Conservation (phyloP, 2,113 vertebrate genomes). For the Siniperca chuatsi region DNA sequence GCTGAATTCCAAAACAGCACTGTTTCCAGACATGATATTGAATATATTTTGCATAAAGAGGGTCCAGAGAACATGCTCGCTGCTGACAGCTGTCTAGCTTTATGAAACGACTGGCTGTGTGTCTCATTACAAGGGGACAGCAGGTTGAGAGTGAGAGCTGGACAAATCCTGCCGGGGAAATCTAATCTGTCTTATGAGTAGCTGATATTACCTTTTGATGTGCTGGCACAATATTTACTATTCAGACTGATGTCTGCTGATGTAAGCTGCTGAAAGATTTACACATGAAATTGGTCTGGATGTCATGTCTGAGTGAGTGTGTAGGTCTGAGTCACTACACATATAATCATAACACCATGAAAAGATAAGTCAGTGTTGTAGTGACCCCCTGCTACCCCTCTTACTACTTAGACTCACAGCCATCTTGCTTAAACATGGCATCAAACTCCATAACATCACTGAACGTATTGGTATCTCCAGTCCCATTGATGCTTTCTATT, state of each 20-base stretch:
- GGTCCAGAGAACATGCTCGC: conserved; percentile 60
- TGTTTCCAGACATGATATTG: conserved; percentile 74
- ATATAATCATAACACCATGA: conserved; percentile 22
- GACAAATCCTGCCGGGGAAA: conserved; percentile 53
- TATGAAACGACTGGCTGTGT: conserved; percentile 54
- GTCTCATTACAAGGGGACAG: conserved; percentile 45
- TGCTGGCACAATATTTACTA: conserved; percentile 63
- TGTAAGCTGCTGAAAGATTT: conserved; percentile 72
- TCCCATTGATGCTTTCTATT: conserved; percentile 51
- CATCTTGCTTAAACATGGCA: conserved; percentile 31
- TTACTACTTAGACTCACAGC: background rate
- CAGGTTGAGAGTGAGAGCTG: conserved; percentile 37
- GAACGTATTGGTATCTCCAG: conserved; percentile 1
- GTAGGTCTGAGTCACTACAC: conserved; percentile 30
- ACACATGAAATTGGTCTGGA: conserved; percentile 52
- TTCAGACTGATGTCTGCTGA: conserved; percentile 68
- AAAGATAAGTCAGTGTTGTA: conserved; percentile 18
- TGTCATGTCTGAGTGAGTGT: conserved; percentile 36
- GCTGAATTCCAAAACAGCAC: conserved; percentile 71
- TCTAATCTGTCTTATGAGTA: conserved; percentile 68
- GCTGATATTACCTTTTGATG: conserved; percentile 73
- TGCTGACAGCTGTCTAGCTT: conserved; percentile 74
- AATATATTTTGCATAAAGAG: conserved; percentile 75
- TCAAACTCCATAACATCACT: conserved; percentile 15
- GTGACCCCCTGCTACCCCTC: conserved; percentile 29